Evolutionary conservation across 2,888 invertebrate genomes (phyloP), one percentile per base, ranked within the genome.

Genomic region (Phoenoteleia sp.): DNA sequence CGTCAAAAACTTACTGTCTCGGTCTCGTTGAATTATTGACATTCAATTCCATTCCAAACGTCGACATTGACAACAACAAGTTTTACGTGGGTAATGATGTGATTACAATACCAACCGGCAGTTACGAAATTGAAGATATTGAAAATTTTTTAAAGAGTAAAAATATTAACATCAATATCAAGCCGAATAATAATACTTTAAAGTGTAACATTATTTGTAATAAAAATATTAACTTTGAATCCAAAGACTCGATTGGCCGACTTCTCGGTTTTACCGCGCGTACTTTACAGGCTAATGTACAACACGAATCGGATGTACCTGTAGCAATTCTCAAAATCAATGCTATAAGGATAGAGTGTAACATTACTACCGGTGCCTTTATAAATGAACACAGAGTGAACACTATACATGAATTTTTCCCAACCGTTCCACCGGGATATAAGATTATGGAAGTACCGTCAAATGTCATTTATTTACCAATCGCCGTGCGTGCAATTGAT

Each of bases 121-220:
- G n/a, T n/a, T 91, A 92, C 85, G 91, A 92, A 88, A 86, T 92
- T 29, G 86, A 87, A 25, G 89, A 91, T 87, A 88, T 92, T 36
- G 86, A 87, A 66, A 83, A 75, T 39, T 88, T 83, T 81, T 56
- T 90, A 45, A 36, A 45, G 11, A 54, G 11, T n/a, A 19, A 56
- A 36, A 60, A 71, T 33, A 71, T 81, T 6, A 25, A 54, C 33
- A 47, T 76, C 9, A 29, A n/a, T 9, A 17, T 85, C 3, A 75
- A 74, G 60, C 49, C 79, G 21, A 86, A 85, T 39, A 85, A 84
- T 45, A 86, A 84, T 42, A 86, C 85, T 13, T 33, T 84, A 6
- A 27, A 42, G 11, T 84, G 86, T 52, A 66, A 29, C 11, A 81
- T 86, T n/a, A 62, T 67, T 15, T 83, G 85, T 36, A 58, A 77